These are phyloP conservation scores for Pseudomyrmex concolor DNA, from an alignment of 1,140 invertebrate species.

Conservation along the genomic window DNA sequence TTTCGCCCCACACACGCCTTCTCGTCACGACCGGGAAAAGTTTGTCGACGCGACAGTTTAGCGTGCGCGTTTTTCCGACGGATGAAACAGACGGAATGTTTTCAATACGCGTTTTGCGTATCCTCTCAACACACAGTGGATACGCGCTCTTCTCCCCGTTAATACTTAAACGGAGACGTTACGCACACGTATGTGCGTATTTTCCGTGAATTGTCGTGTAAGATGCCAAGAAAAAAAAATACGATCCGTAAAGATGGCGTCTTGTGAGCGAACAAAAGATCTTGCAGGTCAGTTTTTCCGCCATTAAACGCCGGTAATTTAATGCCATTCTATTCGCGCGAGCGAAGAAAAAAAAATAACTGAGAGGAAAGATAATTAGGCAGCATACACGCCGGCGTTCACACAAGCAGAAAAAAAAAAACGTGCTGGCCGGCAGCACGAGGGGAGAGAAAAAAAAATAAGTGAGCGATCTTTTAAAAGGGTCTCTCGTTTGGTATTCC, in stretches of 20 bases:
- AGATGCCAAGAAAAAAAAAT: neutral
- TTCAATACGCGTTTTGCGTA: constrained; percentile 44
- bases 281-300: neutral
- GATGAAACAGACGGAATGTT: constrained; percentile 36
- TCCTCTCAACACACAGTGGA: neutral
- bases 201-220: constrained; percentile 1
- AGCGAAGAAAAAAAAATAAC: neutral
- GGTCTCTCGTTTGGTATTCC: constrained; percentile 36
- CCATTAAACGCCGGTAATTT: constrained; percentile 1
- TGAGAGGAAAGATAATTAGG: constrained; percentile 22
- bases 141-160: neutral
- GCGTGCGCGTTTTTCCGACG: constrained; percentile 31
- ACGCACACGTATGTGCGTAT: neutral
- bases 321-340: neutral
- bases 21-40: constrained; percentile 42
- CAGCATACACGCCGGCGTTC: neutral
- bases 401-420: constrained; percentile 4
- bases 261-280: too few relatives aligned
- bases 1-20: constrained; percentile 9
- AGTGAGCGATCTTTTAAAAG: constrained; percentile 25
- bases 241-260: too few relatives aligned
- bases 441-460: neutral
- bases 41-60: constrained; percentile 54
- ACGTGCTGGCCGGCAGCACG: neutral
- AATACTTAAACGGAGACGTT: constrained; percentile 2